These are phyloP conservation scores for Glandiceps talaboti DNA, from an alignment of 53 echinoderm and acorn worm genomes.

Conservation along the genomic window DNA sequence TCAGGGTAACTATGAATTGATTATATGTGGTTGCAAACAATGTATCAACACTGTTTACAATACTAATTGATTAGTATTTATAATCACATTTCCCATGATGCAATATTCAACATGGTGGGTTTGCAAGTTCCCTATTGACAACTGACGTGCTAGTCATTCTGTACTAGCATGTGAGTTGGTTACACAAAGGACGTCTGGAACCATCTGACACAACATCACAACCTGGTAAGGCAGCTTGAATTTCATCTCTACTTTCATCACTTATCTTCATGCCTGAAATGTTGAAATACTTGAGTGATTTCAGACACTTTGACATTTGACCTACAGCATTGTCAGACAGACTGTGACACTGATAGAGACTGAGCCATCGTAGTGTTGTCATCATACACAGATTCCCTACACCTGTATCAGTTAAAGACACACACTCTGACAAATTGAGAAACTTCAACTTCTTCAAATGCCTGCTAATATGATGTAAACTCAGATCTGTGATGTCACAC, in stretches of 20 bases:
- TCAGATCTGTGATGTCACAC: constrained; percentile 19
- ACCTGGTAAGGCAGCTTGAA: neutral
- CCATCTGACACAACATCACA: neutral
- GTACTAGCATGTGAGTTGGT: too few relatives aligned
- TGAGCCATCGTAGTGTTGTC: neutral
- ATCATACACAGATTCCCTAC: constrained; percentile 13
- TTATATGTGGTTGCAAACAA: too few relatives aligned
- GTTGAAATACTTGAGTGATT: neutral
- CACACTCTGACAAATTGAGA: constrained; percentile 9
- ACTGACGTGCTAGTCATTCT: too few relatives aligned
- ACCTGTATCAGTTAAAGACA: constrained; percentile 17
- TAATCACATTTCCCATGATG: too few relatives aligned
- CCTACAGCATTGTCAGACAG: neutral
- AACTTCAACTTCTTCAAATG: constrained; percentile 13
- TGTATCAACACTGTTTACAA: too few relatives aligned
- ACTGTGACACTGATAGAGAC: constrained; percentile 1
- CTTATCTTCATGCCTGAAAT: neutral
- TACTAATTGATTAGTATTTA: too few relatives aligned
- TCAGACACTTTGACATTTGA: neutral
- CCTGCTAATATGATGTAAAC: constrained; percentile 20
- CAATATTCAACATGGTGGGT: too few relatives aligned
- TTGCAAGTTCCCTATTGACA: too few relatives aligned
- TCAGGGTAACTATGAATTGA: too few relatives aligned
- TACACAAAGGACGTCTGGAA: too few relatives aligned
- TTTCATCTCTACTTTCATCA: neutral